Evolutionary conservation across 2,888 invertebrate species (phyloP).

Genomic region (Halictus quadricinctus): DNA sequence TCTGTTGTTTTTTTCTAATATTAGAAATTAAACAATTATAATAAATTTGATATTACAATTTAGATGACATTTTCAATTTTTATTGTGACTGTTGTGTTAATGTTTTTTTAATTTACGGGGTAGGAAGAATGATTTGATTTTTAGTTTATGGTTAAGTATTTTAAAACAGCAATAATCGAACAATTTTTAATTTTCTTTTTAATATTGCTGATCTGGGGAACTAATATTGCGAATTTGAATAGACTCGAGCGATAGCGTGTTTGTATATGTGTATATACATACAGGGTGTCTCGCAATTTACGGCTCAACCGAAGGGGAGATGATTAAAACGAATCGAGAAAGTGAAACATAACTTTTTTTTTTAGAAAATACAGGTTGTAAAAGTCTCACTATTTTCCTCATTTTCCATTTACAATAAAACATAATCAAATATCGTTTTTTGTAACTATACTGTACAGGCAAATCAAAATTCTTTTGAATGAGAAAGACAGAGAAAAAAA

Average conservation of each 20-base stretch:
- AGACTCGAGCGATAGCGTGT: not conserved
- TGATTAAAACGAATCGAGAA: slow-evolving; percentile 2
- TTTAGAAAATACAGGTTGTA: not conserved
- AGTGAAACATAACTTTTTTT: not conserved
- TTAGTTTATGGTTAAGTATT: too few species aligned
- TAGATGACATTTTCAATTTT: not conserved
- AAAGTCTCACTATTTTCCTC: not conserved
- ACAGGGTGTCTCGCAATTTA: not conserved
- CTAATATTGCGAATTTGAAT: not conserved
- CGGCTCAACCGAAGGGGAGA: not conserved
- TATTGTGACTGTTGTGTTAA: not conserved
- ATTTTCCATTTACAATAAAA: not conserved
- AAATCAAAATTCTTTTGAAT: too few species aligned
- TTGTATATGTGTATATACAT: not conserved
- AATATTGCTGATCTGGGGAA: not conserved
- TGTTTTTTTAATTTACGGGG: too few species aligned
- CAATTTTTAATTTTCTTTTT: not conserved
- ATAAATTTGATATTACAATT: not conserved
- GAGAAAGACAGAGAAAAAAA: too few species aligned
- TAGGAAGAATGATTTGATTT: too few species aligned
- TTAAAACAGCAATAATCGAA: too few species aligned
- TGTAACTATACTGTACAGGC: too few species aligned
- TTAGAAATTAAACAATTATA: not conserved
- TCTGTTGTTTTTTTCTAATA: not conserved
- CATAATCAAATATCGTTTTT: not conserved